Evolutionary conservation across 2,888 invertebrate genomes (phyloP).

Genomic region (Caprella mutica): DNA sequence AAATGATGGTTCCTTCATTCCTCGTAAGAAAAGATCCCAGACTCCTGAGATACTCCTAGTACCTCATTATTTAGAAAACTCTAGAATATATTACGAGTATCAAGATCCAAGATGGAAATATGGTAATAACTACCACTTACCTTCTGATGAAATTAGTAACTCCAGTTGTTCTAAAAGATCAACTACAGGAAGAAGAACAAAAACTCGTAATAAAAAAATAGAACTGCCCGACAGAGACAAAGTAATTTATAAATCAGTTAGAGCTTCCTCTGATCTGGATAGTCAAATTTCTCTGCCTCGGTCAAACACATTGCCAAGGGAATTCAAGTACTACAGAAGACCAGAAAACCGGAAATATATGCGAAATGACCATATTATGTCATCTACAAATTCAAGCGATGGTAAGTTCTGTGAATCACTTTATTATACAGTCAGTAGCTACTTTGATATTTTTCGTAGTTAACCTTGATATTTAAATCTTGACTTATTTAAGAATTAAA

Average conservation of each 20-base stretch:
- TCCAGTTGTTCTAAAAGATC: constrained; percentile 29
- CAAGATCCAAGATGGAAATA: constrained; percentile 45
- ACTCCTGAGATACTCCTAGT: constrained; percentile 68
- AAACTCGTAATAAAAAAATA: constrained; percentile 16
- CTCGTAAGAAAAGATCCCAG: constrained; percentile 48
- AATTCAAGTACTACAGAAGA: constrained; percentile 67
- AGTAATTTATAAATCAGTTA: constrained; percentile 44
- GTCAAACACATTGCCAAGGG: constrained; percentile 70
- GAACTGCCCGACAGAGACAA: constrained; percentile 24
- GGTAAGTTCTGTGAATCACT: constrained; percentile 49
- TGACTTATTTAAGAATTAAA: too few species aligned
- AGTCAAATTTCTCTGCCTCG: constrained; percentile 66
- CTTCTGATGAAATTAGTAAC: constrained; percentile 31
- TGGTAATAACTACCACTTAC: constrained; percentile 35
- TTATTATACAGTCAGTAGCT: too few species aligned
- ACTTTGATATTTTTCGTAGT: too few species aligned
- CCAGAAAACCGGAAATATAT: constrained; percentile 48
- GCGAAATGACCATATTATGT: constrained; percentile 56
- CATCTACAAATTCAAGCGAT: constrained; percentile 75
- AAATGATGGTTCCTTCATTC: constrained; percentile 21
- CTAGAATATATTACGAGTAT: constrained; percentile 46
- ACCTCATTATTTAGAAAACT: constrained; percentile 55
- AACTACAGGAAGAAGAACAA: constrained; percentile 20
- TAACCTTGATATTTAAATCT: too few species aligned
- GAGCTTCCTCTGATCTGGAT: constrained; percentile 60